A percentile compares a stretch with the other conserved stretches of the same genome.
Evolutionary conservation across 1,140 invertebrate species (phyloP).

Genomic region (Paramacrobiotus metropolitanus): DNA sequence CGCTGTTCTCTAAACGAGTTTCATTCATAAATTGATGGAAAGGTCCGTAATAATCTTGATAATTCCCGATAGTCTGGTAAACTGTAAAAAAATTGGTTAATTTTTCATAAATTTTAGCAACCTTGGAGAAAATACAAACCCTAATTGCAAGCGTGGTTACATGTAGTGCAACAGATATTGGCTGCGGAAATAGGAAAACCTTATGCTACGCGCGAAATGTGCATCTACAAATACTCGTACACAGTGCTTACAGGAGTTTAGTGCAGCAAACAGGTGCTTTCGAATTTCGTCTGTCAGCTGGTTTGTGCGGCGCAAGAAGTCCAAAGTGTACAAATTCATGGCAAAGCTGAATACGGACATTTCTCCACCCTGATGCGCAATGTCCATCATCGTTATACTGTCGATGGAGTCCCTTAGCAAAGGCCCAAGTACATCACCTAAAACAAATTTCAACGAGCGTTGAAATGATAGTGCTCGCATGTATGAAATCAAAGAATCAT

Average conservation of each 20-base stretch:
- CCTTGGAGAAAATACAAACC: too few relatives aligned
- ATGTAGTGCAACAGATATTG: too few relatives aligned
- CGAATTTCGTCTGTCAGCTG: slow-evolving; percentile 41
- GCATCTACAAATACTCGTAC: too few relatives aligned
- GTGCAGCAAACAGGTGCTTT: slow-evolving; percentile 49
- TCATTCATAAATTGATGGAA: slow-evolving; percentile 26
- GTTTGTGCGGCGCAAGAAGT: slow-evolving; percentile 69
- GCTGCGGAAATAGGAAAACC: too few relatives aligned
- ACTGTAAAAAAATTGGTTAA: background rate
- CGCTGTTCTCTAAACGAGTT: slow-evolving; percentile 7
- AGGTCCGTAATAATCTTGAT: slow-evolving; percentile 19
- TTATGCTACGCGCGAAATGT: too few relatives aligned
- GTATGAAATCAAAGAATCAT: slow-evolving; percentile 4
- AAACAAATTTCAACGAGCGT: slow-evolving; percentile 6
- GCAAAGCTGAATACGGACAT: slow-evolving; percentile 90
- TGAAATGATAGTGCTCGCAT: background rate
- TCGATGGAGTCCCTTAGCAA: slow-evolving; percentile 61
- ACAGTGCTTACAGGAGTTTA: slow-evolving; percentile 39
- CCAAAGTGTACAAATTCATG: slow-evolving; percentile 63
- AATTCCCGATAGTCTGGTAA: background rate
- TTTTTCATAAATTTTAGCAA: background rate
- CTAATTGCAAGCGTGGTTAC: too few relatives aligned
- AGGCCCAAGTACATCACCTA: slow-evolving; percentile 71
- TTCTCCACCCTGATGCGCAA: slow-evolving; percentile 51
- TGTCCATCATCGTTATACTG: slow-evolving; percentile 12